A percentile compares a stretch with the other conserved stretches of the same genome.
Evolutionary conservation across 2,797 vertebrate genomes (phyloP).

Genomic region (Phylloscopus collybita): DNA sequence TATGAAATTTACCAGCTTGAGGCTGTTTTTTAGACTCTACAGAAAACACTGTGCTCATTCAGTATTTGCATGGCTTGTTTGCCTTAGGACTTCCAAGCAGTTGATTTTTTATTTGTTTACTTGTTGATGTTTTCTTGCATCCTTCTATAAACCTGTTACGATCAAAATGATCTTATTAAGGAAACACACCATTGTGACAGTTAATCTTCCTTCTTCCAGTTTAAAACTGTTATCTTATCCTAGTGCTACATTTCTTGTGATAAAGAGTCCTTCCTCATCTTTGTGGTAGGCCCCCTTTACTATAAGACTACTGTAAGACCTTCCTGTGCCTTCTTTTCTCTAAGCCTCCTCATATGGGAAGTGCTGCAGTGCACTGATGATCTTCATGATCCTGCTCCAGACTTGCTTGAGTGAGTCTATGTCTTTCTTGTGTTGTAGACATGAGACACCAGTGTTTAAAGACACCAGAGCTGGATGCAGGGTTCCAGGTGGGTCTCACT

Average conservation of each 20-base stretch:
- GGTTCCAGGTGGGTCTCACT: rapidly evolving
- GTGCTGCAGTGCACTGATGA: not conserved
- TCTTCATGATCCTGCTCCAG: not conserved
- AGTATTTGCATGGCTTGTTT: not conserved
- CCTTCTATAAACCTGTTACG: not conserved
- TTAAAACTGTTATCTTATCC: not conserved
- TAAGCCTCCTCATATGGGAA: not conserved
- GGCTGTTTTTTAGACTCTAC: not conserved
- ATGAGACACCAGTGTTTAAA: not conserved
- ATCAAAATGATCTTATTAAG: not conserved
- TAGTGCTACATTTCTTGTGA: no score
- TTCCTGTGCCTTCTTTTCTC: not conserved
- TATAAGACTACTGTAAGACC: not conserved
- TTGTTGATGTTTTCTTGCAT: not conserved
- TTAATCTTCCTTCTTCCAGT: not conserved
- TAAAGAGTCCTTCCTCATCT: not conserved
- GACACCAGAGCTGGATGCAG: not conserved
- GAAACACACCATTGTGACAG: rapidly evolving
- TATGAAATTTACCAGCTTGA: not conserved
- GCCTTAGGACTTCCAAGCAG: not conserved
- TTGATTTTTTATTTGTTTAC: not conserved
- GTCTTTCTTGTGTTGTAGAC: not conserved
- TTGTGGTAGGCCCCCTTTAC: not conserved
- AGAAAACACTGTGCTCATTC: not conserved
- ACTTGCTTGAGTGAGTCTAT: rapidly evolving